Percentiles rank a stretch among this genome's conserved stretches.
These are phyloP conservation scores for Myotis findleyi DNA, from an alignment of 2,797 vertebrate species.

Conservation along the genomic window DNA sequence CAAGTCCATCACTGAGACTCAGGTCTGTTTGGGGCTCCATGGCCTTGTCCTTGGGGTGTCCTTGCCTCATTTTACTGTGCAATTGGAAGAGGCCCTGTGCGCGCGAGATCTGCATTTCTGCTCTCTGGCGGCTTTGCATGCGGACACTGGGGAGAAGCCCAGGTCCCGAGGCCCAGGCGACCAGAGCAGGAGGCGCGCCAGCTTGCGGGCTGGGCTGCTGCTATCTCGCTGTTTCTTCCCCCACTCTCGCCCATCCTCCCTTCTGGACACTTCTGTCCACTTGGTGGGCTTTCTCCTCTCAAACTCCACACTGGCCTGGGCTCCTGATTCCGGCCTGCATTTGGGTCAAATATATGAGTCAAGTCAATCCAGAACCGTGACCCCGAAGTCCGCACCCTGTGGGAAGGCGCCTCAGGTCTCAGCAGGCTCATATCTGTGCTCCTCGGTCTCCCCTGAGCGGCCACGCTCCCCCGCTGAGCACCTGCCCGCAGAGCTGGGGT, in stretches of 20 bases:
- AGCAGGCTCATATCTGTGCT: rapidly evolving
- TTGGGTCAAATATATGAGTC: neutral
- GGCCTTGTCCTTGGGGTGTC: neutral
- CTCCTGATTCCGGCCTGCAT: neutral
- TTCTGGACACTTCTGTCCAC: neutral
- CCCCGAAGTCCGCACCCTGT: rapidly evolving
- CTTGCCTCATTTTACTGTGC: neutral
- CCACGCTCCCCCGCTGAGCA: rapidly evolving
- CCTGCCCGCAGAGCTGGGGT: rapidly evolving
- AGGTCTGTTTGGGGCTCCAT: neutral
- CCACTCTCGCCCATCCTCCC: neutral
- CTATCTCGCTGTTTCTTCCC: neutral
- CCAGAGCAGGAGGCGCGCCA: neutral
- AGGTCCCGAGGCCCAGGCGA: neutral
- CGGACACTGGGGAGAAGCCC: neutral
- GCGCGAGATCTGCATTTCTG: constrained; percentile 41
- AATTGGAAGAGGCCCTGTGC: neutral
- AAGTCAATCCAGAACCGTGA: rapidly evolving
- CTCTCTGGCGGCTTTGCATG: constrained; percentile 60
- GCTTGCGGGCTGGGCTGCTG: neutral
- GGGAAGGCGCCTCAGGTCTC: neutral
- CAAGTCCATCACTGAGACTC: rapidly evolving
- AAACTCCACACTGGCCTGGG: neutral
- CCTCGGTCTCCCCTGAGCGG: rapidly evolving
- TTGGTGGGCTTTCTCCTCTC: neutral